Conservation (phyloP, 1,140 invertebrate species). For the Ylistrum balloti region DNA sequence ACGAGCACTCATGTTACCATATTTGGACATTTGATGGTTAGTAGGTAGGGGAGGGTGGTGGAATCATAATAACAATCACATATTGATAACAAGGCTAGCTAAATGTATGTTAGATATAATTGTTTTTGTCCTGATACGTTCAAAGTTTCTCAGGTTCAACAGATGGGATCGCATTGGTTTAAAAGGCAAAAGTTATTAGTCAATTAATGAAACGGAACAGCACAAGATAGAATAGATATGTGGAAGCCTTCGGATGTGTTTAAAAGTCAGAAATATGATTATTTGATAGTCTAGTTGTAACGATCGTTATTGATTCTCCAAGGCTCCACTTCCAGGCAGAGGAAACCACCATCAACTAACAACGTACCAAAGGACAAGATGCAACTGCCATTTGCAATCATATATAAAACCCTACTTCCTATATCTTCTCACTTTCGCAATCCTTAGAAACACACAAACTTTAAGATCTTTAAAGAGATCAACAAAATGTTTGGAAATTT, state of each 20-base stretch:
- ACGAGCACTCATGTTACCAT: neutral
- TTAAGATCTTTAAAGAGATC: neutral
- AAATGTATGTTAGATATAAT: neutral
- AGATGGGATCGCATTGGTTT: neutral
- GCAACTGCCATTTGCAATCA: neutral
- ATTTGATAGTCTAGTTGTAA: neutral
- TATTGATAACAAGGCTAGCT: neutral
- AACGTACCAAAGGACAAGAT: neutral
- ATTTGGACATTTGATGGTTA: constrained; percentile 32
- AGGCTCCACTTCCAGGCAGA: neutral
- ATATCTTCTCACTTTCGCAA: neutral
- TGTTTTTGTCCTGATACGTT: constrained; percentile 27
- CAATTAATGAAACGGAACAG: neutral
- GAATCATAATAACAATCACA: neutral
- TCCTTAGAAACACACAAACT: neutral
- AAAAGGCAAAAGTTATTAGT: constrained; percentile 29
- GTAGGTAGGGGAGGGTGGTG: neutral
- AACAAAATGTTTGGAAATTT: neutral
- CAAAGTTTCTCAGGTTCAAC: neutral
- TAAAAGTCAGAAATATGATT: constrained; percentile 36
- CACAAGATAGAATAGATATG: neutral
- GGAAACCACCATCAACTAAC: neutral
- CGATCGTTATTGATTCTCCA: neutral
- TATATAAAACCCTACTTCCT: neutral
- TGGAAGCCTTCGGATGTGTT: constrained; percentile 4